Evolutionary conservation across 2,113 vertebrate species (phyloP).

Genomic region (Myxocyprinus asiaticus): DNA sequence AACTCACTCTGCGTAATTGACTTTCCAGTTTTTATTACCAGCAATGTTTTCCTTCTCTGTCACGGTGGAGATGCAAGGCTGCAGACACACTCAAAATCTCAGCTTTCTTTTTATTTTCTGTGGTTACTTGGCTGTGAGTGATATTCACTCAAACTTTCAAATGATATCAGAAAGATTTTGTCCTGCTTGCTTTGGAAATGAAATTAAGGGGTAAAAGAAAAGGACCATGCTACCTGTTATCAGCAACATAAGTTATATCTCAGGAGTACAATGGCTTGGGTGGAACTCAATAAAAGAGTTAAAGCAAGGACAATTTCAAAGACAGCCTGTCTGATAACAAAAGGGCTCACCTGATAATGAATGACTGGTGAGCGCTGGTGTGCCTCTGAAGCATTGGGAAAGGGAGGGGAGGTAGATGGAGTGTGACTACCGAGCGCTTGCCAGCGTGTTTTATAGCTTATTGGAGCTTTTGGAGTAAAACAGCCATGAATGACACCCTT

Average conservation of each 20-base stretch:
- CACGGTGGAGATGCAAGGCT: constrained; percentile 53
- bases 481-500: constrained; percentile 74
- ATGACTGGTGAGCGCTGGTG: constrained; percentile 66
- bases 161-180: constrained; percentile 33
- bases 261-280: constrained; percentile 67
- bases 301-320: constrained; percentile 79
- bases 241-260: constrained; percentile 72
- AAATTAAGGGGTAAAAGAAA: constrained; percentile 59
- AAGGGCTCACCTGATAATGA: constrained; percentile 77
- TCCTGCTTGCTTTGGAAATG: constrained; percentile 60
- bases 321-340: constrained; percentile 71
- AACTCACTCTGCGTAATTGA: constrained; percentile 52
- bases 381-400: constrained; percentile 47
- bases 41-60: constrained; percentile 41
- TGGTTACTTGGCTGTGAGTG: constrained; percentile 42
- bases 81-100: constrained; percentile 55
- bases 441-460: constrained; percentile 78
- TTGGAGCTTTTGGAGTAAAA: constrained; percentile 80
- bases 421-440: constrained; percentile 63
- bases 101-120: constrained; percentile 37
- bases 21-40: constrained; percentile 49
- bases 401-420: constrained; percentile 41
- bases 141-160: neutral
- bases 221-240: constrained; percentile 66
- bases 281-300: constrained; percentile 77